Evolutionary conservation across 1,140 invertebrate genomes (phyloP), one percentile per base, ranked within the genome.

Genomic region (Plutomurus gul): DNA sequence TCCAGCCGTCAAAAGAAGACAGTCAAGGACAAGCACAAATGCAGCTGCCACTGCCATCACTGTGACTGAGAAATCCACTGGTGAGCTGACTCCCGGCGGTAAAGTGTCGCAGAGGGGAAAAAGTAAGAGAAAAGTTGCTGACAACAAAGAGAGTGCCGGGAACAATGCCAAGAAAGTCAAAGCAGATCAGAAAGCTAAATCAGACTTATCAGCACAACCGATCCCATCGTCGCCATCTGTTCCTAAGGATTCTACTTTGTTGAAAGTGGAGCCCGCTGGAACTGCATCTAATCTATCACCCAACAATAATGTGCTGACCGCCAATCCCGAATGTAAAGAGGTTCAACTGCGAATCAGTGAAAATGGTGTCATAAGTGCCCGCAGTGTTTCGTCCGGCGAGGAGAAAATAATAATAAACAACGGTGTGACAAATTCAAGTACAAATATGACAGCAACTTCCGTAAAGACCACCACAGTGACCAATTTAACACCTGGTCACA

Each of bases 281-380:
- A 43, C 47, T 43, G 65, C 60, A 65, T 39, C 20, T 46, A 37
- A 27, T 27, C 20, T 18, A 2, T 16, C 40, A 36, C 4, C 16
- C 16, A 11, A 20, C 10, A 30, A 27, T 10, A 71, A 8, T 8
- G 51, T 10, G 20, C 5, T 37, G 4, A 36, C 27, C 8, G 11
- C 43, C 30, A 13, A 39, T 10, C 36, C 43, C 6, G 84, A 82
- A 85, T 2, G 81, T 84, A 73, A 80, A 83, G 91, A 92, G 85
- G 91, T 92, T 39, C 91, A 92, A 79, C 85, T 92, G 16, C 88
- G 91, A 84, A 92, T 92, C 75, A 92, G 91, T 76, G 91, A 92
- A 85, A 91, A 89, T 76, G 91, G 91, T 30, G 89, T 91, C 22
- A 92, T 92, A 88, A 91, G 90, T 85, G 90, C 82, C 18, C 33